Conservation (phyloP, 2,888 invertebrate genomes). For the Ochlodes sylvanus region DNA sequence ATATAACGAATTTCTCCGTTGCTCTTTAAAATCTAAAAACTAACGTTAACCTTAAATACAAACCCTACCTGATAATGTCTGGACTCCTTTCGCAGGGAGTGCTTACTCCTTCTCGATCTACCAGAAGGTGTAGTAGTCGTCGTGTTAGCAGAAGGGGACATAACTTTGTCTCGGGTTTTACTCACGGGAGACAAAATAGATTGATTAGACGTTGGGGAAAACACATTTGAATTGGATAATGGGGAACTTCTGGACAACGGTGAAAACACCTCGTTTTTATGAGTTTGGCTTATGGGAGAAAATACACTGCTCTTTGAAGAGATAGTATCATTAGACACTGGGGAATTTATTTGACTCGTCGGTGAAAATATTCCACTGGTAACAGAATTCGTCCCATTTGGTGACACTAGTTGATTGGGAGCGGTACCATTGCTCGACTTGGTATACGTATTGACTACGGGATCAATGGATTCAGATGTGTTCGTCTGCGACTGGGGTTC, state of each 20-base stretch:
- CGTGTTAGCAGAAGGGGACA: constrained; percentile 79
- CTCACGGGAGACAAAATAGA: constrained; percentile 74
- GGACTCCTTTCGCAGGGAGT: constrained; percentile 87
- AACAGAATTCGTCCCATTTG: constrained; percentile 80
- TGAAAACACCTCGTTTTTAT: constrained; percentile 80
- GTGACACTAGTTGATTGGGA: constrained; percentile 77
- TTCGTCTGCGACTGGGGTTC: constrained; percentile 74
- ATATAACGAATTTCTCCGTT: constrained; percentile 19
- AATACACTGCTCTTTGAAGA: constrained; percentile 82
- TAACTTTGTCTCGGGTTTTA: constrained; percentile 73
- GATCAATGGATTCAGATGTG: constrained; percentile 71
- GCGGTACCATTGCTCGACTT: constrained; percentile 71
- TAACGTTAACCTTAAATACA: constrained; percentile 10
- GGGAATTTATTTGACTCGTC: constrained; percentile 82
- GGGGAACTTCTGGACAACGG: constrained; percentile 79
- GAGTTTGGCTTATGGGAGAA: constrained; percentile 81
- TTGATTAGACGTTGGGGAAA: constrained; percentile 79
- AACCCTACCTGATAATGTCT: constrained; percentile 88
- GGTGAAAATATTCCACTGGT: constrained; percentile 83
- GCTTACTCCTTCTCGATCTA: constrained; percentile 84
- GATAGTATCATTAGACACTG: constrained; percentile 81
- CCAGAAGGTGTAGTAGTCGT: constrained; percentile 84
- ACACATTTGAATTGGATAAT: constrained; percentile 75
- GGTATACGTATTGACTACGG: constrained; percentile 70
- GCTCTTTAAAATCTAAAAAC: constrained; percentile 13